Evolutionary conservation across 2,888 invertebrate genomes (phyloP).

Genomic region (Artemia sinica): DNA sequence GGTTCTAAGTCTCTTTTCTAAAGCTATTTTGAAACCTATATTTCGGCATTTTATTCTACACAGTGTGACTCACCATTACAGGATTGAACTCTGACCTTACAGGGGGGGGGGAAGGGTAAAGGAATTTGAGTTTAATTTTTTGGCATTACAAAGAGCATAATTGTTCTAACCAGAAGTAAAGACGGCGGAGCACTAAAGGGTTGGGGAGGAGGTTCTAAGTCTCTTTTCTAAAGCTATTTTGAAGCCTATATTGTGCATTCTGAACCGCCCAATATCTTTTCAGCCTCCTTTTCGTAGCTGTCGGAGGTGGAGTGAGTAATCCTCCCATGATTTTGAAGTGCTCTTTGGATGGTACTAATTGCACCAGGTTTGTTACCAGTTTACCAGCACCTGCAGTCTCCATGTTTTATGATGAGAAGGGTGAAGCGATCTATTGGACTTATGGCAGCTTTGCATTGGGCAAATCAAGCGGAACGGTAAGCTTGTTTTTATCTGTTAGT

Average conservation of each 20-base stretch:
- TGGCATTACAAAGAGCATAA: too few species aligned
- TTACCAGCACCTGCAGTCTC: background rate
- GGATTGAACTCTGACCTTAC: too few species aligned
- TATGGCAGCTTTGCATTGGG: background rate
- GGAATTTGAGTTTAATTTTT: too few species aligned
- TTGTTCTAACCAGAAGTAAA: too few species aligned
- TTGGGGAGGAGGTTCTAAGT: background rate
- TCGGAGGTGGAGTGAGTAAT: background rate
- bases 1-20: too few species aligned
- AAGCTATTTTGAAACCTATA: background rate
- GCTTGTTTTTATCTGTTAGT: too few species aligned
- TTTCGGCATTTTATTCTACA: background rate
- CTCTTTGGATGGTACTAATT: background rate
- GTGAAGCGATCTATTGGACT: background rate
- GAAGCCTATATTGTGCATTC: too few species aligned
- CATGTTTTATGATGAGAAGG: background rate
- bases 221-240: background rate
- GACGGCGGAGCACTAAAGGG: too few species aligned
- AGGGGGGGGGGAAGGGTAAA: background rate
- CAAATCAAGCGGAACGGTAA: too few species aligned
- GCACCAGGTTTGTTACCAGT: background rate
- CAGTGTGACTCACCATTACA: too few species aligned
- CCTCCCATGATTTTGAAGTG: background rate
- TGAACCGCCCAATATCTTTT: background rate
- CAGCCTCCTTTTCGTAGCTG: conserved; percentile 12